Evolutionary conservation across 2,797 vertebrate species (phyloP).

Genomic region (Petrocephalus sullivani): DNA sequence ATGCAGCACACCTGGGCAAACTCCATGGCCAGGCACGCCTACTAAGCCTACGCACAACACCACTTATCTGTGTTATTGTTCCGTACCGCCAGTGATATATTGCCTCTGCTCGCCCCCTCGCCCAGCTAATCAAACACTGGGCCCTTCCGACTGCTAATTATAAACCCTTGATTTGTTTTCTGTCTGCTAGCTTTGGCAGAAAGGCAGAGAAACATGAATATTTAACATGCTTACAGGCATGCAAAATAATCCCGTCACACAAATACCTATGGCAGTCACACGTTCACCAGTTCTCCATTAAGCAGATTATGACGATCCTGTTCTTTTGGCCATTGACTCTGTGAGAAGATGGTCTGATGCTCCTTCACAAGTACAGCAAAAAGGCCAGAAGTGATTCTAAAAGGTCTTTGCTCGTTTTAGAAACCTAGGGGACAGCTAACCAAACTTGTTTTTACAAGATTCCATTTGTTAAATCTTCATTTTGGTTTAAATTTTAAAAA

Average conservation of each 20-base stretch:
- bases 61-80: not conserved
- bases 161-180: not conserved
- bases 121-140: conserved; percentile 2
- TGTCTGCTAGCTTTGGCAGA: not conserved
- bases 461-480: not conserved
- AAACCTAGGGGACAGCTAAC: not conserved
- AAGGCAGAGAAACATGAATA: not conserved
- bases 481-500: not conserved
- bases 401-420: no score
- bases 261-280: not conserved
- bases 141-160: not conserved
- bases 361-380: not conserved
- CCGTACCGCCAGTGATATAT: not conserved
- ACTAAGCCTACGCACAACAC: not conserved
- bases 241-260: not conserved
- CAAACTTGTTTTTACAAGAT: not conserved
- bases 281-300: not conserved
- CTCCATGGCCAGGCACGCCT: not conserved
- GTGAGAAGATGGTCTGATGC: not conserved
- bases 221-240: not conserved
- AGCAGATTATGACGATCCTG: not conserved
- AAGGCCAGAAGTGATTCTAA: not conserved
- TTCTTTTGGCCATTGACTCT: not conserved
- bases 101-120: not conserved
- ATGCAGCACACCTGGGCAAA: not conserved